Conservation (phyloP, 2,888 invertebrate species). For the Ceraclea dissimilis region DNA sequence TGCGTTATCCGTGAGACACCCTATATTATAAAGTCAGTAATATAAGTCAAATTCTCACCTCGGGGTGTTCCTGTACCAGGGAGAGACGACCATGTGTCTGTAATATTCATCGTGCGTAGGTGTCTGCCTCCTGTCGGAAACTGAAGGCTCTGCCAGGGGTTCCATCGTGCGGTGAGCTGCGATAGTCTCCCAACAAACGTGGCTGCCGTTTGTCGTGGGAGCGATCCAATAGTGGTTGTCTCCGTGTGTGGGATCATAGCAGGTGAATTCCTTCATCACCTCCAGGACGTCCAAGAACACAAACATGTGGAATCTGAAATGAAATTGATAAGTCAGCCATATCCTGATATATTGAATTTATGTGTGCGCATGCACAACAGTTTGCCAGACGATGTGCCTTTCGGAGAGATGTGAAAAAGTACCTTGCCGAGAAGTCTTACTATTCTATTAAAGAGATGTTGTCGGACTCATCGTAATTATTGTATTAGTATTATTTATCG, state of each 20-base stretch:
- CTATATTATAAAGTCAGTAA: no score
- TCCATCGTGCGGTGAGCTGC: slow-evolving; percentile 39
- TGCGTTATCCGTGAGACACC: no score
- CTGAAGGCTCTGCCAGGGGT: slow-evolving; percentile 35
- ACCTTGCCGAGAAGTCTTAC: no score
- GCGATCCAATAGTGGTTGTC: slow-evolving; percentile 51
- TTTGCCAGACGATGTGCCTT: no score
- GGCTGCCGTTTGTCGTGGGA: slow-evolving; percentile 32
- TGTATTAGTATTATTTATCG: no score
- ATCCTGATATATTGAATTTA: no score
- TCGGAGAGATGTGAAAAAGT: no score
- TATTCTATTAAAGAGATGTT: no score
- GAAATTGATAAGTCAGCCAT: no score
- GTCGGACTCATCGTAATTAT: no score
- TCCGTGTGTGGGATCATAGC: slow-evolving; percentile 48
- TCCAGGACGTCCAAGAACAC: slow-evolving; percentile 66
- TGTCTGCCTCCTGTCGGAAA: slow-evolving; percentile 44
- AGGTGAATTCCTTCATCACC: slow-evolving; percentile 54
- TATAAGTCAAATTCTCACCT: neutral
- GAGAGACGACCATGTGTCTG: slow-evolving; percentile 69
- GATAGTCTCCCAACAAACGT: slow-evolving; percentile 57
- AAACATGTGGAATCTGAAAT: slow-evolving; percentile 59
- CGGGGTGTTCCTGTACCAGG: slow-evolving; percentile 61
- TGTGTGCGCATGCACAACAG: no score
- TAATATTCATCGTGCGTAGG: slow-evolving; percentile 54